Base-by-base conservation (phyloP, 1,140 invertebrate species). In the Drosophila lacertosa region DNA sequence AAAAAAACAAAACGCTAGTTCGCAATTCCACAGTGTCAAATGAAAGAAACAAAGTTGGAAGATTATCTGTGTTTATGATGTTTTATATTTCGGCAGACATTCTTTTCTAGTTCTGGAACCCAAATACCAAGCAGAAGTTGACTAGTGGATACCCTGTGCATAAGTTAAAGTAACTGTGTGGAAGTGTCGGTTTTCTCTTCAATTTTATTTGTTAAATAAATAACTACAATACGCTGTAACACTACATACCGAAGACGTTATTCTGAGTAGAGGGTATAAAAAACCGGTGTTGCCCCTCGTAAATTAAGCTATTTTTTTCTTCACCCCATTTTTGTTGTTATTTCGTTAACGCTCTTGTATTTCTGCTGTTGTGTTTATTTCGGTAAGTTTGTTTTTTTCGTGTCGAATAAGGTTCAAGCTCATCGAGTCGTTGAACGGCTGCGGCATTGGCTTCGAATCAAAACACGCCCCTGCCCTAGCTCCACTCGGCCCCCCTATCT, bases 401-500 rank as follows among this genome's bases (percentile, higher is more conserved):
- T 45, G 42, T 45, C 15, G 45, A 13, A 29, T 10, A 37, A 15
- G 63, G 58, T 74, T 65, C 54, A 81, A 79, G 58, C 75, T 55
- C 75, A 73, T 33, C 15, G 55, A 74, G 77, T 78, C 79, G 74
- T 74, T 82, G 78, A 82, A 82, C 78, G 74, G 45, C 50, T 22
- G 18, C 51, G 79, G 42, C 74, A 78, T 78, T 83, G 78, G 79
- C 60, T 60, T 72, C 58, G 51, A 50, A 45, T 20, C 59, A 51
- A 39, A 50, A 1, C 50, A 6, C 51, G 32, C 55, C 26, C 29
- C 45, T 10, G 20, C 33, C 35, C 15, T 11, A 57, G 37, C 59
- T 45, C 51, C 39, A 67, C 33, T 44, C 55, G 50, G n/a, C n/a
- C n/a, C 15, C 16, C 44, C 26, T 24, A 35, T 33, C 15, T 7